phyloP scores from a whole-genome alignment of 1,140 invertebrate genomes.

The Aphidius gifuensis region DNA sequence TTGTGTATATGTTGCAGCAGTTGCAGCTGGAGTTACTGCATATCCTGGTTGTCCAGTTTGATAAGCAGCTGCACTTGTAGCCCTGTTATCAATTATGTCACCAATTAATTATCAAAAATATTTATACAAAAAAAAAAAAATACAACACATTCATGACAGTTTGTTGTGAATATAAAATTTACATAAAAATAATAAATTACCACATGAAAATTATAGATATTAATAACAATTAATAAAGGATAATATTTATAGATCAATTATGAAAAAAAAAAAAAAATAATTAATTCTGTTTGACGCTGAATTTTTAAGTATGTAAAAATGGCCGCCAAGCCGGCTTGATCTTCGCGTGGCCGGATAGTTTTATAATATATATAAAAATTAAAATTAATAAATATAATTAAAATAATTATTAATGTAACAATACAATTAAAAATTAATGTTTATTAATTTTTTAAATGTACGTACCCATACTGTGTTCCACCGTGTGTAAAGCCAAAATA shows the following conservation, averaged over 20 bases:
- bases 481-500: constrained; percentile 89
- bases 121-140: constrained; percentile 1
- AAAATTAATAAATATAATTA: constrained; percentile 5
- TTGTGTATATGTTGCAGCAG: constrained; percentile 75
- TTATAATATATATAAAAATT: constrained; percentile 21
- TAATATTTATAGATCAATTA: too few species aligned
- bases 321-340: constrained; percentile 45
- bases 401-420: constrained; percentile 9
- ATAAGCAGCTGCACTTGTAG: constrained; percentile 71
- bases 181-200: neutral
- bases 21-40: constrained; percentile 74
- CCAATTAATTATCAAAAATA: constrained; percentile 20
- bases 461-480: constrained; percentile 85
- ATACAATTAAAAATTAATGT: neutral
- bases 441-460: constrained; percentile 31
- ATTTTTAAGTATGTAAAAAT: constrained; percentile 32
- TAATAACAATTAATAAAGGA: too few species aligned
- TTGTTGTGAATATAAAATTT: neutral
- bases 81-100: constrained; percentile 33
- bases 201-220: too few species aligned
- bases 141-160: neutral
- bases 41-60: constrained; percentile 77
- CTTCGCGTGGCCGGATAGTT: constrained; percentile 29
- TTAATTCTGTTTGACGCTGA: neutral
- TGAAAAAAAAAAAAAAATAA: neutral